Evolutionary conservation across 2,113 vertebrate genomes (phyloP).

Genomic region (Aphelocoma coerulescens): DNA sequence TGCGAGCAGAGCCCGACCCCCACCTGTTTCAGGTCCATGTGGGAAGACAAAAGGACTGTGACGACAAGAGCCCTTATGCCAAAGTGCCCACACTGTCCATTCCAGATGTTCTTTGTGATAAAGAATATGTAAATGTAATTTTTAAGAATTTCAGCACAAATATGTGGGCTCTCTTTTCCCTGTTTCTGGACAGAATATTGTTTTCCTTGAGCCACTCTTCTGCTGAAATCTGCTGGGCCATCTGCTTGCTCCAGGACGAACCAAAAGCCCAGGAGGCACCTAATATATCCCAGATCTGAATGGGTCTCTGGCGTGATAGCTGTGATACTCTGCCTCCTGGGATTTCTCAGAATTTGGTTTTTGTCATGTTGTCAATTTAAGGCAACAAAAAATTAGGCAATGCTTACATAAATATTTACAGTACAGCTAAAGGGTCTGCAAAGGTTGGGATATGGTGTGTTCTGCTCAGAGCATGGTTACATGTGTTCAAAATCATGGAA

Average conservation of each 20-base stretch:
- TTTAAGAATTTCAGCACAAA: neutral
- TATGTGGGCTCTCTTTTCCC: too few species aligned
- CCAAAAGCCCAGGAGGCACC: neutral
- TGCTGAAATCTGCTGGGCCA: neutral
- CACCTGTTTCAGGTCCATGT: rapidly evolving
- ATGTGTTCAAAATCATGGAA: neutral
- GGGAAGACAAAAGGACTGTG: neutral
- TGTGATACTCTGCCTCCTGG: neutral
- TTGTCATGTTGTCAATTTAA: neutral
- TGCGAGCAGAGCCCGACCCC: rapidly evolving
- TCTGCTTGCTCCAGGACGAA: rapidly evolving
- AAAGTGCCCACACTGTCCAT: neutral
- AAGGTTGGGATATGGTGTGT: neutral
- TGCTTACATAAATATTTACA: neutral
- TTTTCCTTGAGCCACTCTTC: neutral
- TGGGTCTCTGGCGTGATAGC: rapidly evolving
- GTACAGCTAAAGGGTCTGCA: neutral
- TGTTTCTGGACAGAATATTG: neutral
- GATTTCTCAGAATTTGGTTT: neutral
- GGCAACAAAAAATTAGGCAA: rapidly evolving
- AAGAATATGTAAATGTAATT: neutral
- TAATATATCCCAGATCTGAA: neutral
- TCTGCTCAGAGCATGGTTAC: neutral
- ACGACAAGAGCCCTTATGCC: neutral
- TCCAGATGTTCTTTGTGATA: neutral